These are phyloP conservation scores for Mesoclemmys tuberculata DNA, from an alignment of 2,113 vertebrate genomes.

Conservation along the genomic window DNA sequence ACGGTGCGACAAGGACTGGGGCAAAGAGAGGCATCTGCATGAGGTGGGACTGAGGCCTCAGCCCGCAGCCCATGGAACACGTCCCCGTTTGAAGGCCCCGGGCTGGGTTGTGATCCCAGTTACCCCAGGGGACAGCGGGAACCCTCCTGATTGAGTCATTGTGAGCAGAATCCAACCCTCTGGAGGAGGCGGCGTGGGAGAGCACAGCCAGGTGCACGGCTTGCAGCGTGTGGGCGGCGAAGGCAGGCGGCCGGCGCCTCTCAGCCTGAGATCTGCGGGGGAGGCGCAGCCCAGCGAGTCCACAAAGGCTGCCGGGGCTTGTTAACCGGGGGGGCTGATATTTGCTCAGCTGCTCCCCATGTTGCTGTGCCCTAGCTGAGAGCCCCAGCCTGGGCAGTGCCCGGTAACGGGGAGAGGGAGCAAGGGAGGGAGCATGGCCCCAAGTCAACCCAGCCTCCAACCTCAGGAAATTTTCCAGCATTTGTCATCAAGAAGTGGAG, in stretches of 20 bases:
- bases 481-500: background rate
- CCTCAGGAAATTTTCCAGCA: background rate
- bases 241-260: too few species aligned
- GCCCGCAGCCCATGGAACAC: background rate
- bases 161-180: background rate
- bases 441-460: background rate
- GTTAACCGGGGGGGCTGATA: too few species aligned
- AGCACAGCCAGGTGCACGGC: too few species aligned
- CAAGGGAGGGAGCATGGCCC: background rate
- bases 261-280: too few species aligned
- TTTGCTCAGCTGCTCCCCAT: background rate
- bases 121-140: background rate
- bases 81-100: background rate
- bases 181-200: background rate
- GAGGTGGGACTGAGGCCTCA: background rate
- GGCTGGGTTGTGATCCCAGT: background rate
- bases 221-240: too few species aligned
- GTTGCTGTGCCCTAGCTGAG: background rate
- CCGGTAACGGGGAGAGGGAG: accelerated
- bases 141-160: background rate
- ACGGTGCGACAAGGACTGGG: too few species aligned
- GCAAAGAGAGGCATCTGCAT: too few species aligned
- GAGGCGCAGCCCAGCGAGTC: too few species aligned
- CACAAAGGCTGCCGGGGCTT: too few species aligned
- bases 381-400: background rate